Evolutionary conservation across 2,888 invertebrate species (phyloP).

Genomic region (Geophilus truncorum): DNA sequence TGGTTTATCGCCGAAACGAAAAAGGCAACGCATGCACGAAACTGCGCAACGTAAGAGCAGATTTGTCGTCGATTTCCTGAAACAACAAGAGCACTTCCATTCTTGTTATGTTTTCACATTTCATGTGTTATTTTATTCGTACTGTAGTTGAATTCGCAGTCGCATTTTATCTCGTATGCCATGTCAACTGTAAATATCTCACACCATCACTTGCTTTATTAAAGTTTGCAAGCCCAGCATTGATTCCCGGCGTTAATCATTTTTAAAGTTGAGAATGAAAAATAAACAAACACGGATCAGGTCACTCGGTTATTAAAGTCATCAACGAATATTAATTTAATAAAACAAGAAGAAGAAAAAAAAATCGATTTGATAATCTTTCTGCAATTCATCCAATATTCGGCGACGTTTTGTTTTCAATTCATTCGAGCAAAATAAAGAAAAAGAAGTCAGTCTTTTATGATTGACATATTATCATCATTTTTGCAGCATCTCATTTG

Average conservation of each 20-base stretch:
- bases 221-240: neutral
- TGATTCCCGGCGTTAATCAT: neutral
- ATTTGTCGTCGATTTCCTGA: neutral
- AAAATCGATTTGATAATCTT: neutral
- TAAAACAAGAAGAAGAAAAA: too few species aligned
- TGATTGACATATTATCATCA: conserved; percentile 14
- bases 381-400: neutral
- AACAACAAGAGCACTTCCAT: neutral
- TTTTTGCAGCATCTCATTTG: conserved; percentile 25
- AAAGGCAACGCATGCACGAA: neutral
- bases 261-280: neutral
- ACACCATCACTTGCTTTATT: neutral
- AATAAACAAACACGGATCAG: too few species aligned
- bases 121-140: neutral
- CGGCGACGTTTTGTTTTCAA: neutral
- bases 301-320: too few species aligned
- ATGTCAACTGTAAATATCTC: neutral
- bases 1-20: neutral
- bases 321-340: too few species aligned
- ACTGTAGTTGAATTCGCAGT: neutral
- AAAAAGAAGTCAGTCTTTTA: neutral
- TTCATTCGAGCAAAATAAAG: conserved; percentile 13
- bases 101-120: neutral
- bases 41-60: neutral
- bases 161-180: neutral